Evolutionary conservation across 2,888 invertebrate genomes (phyloP), one percentile per base, ranked within the genome.

Genomic region (Trachelus troglodyta): DNA sequence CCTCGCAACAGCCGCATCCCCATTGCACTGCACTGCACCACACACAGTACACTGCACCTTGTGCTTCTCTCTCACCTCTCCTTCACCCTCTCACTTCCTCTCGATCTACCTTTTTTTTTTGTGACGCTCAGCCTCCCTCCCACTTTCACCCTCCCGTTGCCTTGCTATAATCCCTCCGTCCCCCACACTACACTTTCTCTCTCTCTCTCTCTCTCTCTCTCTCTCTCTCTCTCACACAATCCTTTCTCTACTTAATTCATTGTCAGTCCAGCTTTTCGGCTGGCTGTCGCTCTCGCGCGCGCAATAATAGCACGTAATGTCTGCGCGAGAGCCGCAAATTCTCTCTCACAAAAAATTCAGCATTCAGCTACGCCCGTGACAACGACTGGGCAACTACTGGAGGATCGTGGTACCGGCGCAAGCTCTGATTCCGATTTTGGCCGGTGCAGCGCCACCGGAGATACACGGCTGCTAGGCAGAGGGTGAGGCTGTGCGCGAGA

Each of bases 341-440:
- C 34, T 77, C 77, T 74, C 75, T 69, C 69, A 69, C 77, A 73
- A 81, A 85, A 85, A 81, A 87, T 84, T 85, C 89, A 89, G 88
- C 89, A 90, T 90, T 89, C 89, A 87, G 89, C 86, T 89, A 89
- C 90, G 89, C 90, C 90, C 90, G 90, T 88, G 87, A 89, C 90
- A 89, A 89, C 90, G 89, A 89, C 89, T 87, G 90, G 89, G 88
- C 89, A 87, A 89, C 89, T 89, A 89, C 89, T 89, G 89, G 83
- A 79, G 80, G 81, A 87, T 84, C 85, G 83, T 83, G 87, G 86
- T 86, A 89, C 89, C 89, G 87, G 88, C 88, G 88, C 88, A 89
- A 88, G 87, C 89, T 88, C 87, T 89, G 86, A 86, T 88, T 89
- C 84, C 79, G 80, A 82, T 88, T 90, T 89, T 87, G 85, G 77